A percentile compares a stretch with the other conserved stretches of the same genome.
Evolutionary conservation across 2,888 invertebrate genomes (phyloP).

Genomic region (Rhamphomyia laevipes): DNA sequence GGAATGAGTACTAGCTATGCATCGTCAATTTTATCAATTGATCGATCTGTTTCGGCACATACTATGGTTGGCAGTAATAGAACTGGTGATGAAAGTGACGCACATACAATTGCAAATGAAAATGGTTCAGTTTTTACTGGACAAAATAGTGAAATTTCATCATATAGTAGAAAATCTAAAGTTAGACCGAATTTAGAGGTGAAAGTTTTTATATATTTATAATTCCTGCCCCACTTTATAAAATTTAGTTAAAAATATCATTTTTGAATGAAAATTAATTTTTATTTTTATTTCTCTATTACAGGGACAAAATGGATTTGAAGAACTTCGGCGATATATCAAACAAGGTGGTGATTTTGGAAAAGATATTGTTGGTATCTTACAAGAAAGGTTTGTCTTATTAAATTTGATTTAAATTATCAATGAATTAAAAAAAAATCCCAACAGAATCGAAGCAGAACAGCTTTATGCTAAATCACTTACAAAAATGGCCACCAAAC

Average conservation of each 20-base stretch:
- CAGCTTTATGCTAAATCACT: slow-evolving; percentile 82
- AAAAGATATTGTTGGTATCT: slow-evolving; percentile 76
- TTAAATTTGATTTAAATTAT: too few species aligned
- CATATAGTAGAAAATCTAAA: not conserved
- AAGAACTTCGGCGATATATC: slow-evolving; percentile 81
- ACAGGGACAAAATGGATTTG: slow-evolving; percentile 88
- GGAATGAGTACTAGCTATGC: slow-evolving; percentile 6
- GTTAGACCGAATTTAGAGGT: too few species aligned
- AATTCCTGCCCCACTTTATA: not conserved
- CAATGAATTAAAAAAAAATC: too few species aligned
- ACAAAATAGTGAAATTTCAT: not conserved
- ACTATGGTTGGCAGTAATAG: slow-evolving; percentile 4
- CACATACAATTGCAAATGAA: not conserved
- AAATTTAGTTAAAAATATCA: not conserved
- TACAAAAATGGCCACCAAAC: slow-evolving; percentile 73
- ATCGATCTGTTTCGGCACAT: slow-evolving; percentile 3
- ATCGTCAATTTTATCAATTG: slow-evolving; percentile 10
- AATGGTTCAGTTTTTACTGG: not conserved
- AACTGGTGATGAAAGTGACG: not conserved
- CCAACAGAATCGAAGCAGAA: slow-evolving; percentile 75
- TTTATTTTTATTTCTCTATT: slow-evolving; percentile 27
- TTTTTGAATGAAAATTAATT: not conserved
- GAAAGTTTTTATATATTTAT: too few species aligned
- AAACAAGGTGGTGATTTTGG: slow-evolving; percentile 93
- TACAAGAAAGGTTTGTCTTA: slow-evolving; percentile 72